These are phyloP conservation scores for silkworm (Bombyx mori) DNA, from an alignment of 1,140 invertebrate genomes.

Conservation along the genomic window DNA sequence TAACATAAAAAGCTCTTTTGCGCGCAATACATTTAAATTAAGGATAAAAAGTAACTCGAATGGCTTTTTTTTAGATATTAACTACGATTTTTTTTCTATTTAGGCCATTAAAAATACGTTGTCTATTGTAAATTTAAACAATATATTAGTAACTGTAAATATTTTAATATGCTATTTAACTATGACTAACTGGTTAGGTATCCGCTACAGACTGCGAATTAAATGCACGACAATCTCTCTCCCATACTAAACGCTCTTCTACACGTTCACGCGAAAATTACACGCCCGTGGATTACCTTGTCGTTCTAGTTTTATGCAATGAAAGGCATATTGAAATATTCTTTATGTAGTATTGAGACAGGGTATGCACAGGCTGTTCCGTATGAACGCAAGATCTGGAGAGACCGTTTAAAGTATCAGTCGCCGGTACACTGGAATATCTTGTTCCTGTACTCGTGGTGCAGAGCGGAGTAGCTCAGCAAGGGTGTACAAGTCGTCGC, in stretches of 20 bases:
- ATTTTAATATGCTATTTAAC: constrained; percentile 8
- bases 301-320: no score
- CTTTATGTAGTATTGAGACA: not conserved
- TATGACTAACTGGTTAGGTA: constrained; percentile 35
- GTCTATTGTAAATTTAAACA: constrained; percentile 12
- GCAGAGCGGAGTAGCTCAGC: constrained; percentile 64
- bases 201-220: constrained; percentile 45
- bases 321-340: no score
- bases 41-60: constrained; percentile 10
- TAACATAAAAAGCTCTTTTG: not conserved
- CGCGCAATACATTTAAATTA: constrained; percentile 8
- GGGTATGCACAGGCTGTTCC: constrained; percentile 13
- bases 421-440: constrained; percentile 62
- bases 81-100: constrained; percentile 1
- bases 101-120: constrained; percentile 19
- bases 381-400: constrained; percentile 31
- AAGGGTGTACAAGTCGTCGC: constrained; percentile 65
- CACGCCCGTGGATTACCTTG: no score
- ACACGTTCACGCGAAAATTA: constrained; percentile 21
- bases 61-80: not conserved
- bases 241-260: constrained; percentile 22
- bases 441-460: constrained; percentile 58
- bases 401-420: constrained; percentile 61
- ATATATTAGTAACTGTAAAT: constrained; percentile 10
- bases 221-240: constrained; percentile 41